Evolutionary conservation across 1,140 invertebrate genomes (phyloP).

Genomic region (Scaptomyza graminum): DNA sequence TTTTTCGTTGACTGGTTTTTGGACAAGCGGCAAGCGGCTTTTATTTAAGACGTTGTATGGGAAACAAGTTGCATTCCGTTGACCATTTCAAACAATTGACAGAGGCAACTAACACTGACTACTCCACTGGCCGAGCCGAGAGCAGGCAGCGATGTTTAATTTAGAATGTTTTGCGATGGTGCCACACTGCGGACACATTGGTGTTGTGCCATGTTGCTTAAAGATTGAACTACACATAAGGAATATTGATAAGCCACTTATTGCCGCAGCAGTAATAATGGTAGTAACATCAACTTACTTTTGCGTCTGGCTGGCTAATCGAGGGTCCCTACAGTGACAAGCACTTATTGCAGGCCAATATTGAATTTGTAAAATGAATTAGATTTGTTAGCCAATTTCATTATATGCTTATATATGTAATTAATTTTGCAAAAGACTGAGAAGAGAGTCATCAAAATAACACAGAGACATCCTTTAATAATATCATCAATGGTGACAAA

Average conservation of each 20-base stretch:
- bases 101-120: constrained; percentile 37
- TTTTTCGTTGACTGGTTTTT: constrained; percentile 62
- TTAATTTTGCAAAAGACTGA: background rate
- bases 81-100: constrained; percentile 80
- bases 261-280: constrained; percentile 21
- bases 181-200: constrained; percentile 41
- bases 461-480: constrained; percentile 40
- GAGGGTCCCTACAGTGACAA: constrained; percentile 11
- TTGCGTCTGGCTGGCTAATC: constrained; percentile 45
- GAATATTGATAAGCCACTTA: constrained; percentile 77
- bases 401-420: too few species aligned
- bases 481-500: constrained; percentile 52
- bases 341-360: constrained; percentile 30
- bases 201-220: constrained; percentile 52
- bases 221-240: constrained; percentile 57
- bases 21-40: constrained; percentile 34
- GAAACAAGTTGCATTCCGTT: constrained; percentile 82
- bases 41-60: constrained; percentile 39
- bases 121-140: constrained; percentile 1
- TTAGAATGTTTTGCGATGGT: constrained; percentile 62
- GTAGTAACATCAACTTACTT: constrained; percentile 27
- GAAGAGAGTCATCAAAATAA: constrained; percentile 6
- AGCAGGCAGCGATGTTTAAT: constrained; percentile 59
- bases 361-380: too few species aligned
- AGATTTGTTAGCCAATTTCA: too few species aligned